A percentile compares a stretch with the other conserved stretches of the same genome.
Evolutionary conservation across 2,797 vertebrate genomes (phyloP).

Genomic region (Silurus lanzhouensis): DNA sequence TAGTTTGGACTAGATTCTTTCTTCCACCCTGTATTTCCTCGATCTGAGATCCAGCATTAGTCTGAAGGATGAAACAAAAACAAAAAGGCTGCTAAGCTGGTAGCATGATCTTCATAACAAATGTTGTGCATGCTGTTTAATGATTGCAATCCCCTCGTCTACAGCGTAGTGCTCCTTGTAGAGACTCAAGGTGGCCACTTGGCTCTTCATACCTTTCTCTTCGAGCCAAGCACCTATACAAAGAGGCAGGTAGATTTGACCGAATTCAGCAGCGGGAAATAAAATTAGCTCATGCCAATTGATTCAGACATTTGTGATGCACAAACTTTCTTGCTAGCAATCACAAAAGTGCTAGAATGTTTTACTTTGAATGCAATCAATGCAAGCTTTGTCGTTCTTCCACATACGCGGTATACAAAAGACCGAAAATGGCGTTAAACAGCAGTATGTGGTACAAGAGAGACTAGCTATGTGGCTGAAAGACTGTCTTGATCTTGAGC

Average conservation of each 20-base stretch:
- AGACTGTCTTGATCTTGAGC: background rate
- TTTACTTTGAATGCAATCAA: too few species aligned
- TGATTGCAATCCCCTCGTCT: slow-evolving; percentile 56
- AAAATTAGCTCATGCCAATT: background rate
- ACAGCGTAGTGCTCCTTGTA: slow-evolving; percentile 45
- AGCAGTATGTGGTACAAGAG: background rate
- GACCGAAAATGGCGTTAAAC: background rate
- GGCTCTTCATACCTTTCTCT: background rate
- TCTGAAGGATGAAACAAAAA: background rate
- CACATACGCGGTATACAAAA: too few species aligned
- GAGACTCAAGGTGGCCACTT: slow-evolving; percentile 69
- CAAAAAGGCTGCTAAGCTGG: slow-evolving; percentile 31
- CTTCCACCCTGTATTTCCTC: background rate
- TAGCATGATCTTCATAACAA: slow-evolving; percentile 60
- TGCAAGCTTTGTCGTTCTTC: too few species aligned
- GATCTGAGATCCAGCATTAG: background rate
- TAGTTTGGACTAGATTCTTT: background rate
- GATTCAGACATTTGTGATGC: background rate
- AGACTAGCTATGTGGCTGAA: background rate
- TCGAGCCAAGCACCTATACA: background rate
- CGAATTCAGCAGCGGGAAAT: background rate
- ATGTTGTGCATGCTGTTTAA: slow-evolving; percentile 61
- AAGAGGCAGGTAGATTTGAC: background rate
- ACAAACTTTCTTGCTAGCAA: background rate
- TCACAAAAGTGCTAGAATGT: too few species aligned